These are phyloP conservation scores for Otus sunia DNA, from an alignment of 2,113 vertebrate genomes.

Conservation along the genomic window DNA sequence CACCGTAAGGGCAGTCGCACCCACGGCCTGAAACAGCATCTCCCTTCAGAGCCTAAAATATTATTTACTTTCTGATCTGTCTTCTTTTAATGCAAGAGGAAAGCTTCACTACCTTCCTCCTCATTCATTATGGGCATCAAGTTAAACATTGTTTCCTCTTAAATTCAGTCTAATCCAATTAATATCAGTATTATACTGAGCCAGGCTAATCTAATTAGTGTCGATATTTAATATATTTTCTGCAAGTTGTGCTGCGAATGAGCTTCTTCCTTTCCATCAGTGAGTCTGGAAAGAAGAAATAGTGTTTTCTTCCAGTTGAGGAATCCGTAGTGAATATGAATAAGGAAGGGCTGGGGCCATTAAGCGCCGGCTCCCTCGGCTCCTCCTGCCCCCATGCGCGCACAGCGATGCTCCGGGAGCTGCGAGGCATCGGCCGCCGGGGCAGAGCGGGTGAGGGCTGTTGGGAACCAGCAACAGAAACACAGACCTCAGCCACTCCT, in stretches of 20 bases:
- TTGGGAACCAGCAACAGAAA: not conserved
- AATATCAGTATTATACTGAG: slow-evolving; percentile 22
- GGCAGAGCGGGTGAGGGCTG: too few relatives aligned
- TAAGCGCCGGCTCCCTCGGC: rapidly evolving
- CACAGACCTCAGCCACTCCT: not conserved
- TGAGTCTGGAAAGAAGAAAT: not conserved
- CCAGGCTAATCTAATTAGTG: slow-evolving; percentile 42
- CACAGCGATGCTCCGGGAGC: not conserved
- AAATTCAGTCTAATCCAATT: not conserved
- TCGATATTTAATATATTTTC: slow-evolving; percentile 24
- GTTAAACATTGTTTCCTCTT: slow-evolving; percentile 49
- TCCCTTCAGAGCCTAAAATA: not conserved
- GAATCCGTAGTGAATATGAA: rapidly evolving
- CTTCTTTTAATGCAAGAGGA: not conserved
- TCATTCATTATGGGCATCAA: slow-evolving; percentile 10
- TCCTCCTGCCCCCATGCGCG: not conserved
- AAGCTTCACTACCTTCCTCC: slow-evolving; percentile 29
- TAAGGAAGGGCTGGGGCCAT: not conserved
- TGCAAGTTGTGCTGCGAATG: not conserved
- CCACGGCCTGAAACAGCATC: rapidly evolving
- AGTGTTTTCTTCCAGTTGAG: not conserved
- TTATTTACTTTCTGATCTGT: not conserved
- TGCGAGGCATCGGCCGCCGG: not conserved
- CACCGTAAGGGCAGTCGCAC: not conserved
- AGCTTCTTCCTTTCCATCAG: not conserved